A percentile compares a stretch with the other conserved stretches of the same genome.
These are phyloP conservation scores for Eulithis prunata DNA, from an alignment of 2,888 invertebrate species.

Conservation along the genomic window DNA sequence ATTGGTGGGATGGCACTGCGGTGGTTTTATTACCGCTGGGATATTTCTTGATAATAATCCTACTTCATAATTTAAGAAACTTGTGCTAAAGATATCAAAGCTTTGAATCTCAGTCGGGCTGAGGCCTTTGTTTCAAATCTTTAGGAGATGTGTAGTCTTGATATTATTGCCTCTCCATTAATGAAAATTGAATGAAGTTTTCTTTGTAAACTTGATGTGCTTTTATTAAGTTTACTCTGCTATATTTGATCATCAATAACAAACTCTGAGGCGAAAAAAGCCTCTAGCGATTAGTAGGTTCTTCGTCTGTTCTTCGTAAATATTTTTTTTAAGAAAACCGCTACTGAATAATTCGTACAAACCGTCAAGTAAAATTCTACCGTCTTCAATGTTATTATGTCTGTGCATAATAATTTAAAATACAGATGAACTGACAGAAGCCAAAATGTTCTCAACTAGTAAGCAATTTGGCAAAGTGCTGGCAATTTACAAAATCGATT, in stretches of 20 bases:
- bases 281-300: not conserved
- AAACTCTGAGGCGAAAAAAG: not conserved
- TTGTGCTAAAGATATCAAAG: slow-evolving; percentile 6
- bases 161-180: slow-evolving; percentile 25
- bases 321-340: not conserved
- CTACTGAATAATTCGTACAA: too few relatives aligned
- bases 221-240: not conserved
- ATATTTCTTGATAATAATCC: too few relatives aligned
- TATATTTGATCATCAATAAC: slow-evolving; percentile 1
- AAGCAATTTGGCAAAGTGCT: slow-evolving; percentile 42
- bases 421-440: slow-evolving; percentile 21
- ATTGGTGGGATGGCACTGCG: too few relatives aligned
- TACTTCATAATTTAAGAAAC: not conserved
- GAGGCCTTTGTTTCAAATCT: slow-evolving; percentile 50
- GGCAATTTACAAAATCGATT: slow-evolving; percentile 44
- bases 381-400: too few relatives aligned
- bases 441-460: slow-evolving; percentile 25
- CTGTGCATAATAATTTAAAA: slow-evolving; percentile 7
- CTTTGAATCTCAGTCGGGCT: slow-evolving; percentile 52
- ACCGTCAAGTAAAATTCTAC: too few relatives aligned
- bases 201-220: not conserved
- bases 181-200: not conserved
- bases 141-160: slow-evolving; percentile 30
- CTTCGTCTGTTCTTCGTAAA: too few relatives aligned
- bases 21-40: too few relatives aligned